Evolutionary conservation across 2,797 vertebrate species (phyloP).

Genomic region (Urocyon cinereoargenteus): DNA sequence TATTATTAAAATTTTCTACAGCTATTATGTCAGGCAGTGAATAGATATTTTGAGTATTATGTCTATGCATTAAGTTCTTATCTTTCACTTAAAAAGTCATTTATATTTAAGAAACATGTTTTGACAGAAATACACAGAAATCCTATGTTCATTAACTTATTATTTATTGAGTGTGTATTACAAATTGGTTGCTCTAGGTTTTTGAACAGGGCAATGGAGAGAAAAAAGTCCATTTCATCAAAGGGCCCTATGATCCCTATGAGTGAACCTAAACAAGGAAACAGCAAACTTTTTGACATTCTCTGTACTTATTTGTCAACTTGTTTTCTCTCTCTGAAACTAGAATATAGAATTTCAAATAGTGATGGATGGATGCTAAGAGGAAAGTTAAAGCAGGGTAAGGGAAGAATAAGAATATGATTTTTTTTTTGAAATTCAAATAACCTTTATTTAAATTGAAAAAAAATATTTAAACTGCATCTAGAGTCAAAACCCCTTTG

Average conservation of each 20-base stretch:
- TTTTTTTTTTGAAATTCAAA: too few species aligned
- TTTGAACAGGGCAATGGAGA: not conserved
- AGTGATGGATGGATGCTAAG: not conserved
- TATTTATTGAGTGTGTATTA: not conserved
- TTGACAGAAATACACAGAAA: not conserved
- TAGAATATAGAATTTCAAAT: not conserved
- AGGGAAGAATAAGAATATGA: not conserved
- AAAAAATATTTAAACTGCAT: too few species aligned
- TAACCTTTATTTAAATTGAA: too few species aligned
- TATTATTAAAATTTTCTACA: slow-evolving; percentile 9
- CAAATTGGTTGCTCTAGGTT: not conserved
- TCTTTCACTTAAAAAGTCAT: not conserved
- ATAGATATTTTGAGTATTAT: not conserved
- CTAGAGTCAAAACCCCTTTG: too few species aligned
- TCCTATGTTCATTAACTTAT: not conserved
- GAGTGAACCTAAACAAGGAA: not conserved
- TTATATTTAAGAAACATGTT: not conserved
- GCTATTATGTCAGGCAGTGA: not conserved
- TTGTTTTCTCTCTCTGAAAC: not conserved
- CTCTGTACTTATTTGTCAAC: not conserved
- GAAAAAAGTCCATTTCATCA: not conserved
- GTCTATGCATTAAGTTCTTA: not conserved
- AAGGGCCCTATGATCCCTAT: not conserved
- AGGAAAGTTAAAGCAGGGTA: not conserved
- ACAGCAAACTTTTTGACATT: not conserved